A percentile compares a stretch with the other conserved stretches of the same genome.
Evolutionary conservation across 2,797 vertebrate species (phyloP).

Genomic region (Dendrocincla fuliginosa): DNA sequence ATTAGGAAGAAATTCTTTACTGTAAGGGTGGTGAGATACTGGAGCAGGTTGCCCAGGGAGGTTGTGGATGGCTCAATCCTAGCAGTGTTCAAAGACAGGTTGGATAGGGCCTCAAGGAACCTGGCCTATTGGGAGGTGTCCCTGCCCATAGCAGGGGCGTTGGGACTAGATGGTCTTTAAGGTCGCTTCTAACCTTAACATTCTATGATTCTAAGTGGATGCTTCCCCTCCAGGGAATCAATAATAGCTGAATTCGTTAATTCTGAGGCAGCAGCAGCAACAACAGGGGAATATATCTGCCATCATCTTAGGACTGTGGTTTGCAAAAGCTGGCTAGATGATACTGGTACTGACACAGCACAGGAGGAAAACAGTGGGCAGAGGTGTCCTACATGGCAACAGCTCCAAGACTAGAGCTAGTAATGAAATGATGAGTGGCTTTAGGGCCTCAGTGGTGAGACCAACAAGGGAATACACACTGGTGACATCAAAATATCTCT

Average conservation of each 20-base stretch:
- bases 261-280: background rate
- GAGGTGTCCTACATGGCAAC: background rate
- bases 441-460: background rate
- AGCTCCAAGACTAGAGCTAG: background rate
- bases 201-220: background rate
- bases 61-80: background rate
- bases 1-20: background rate
- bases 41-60: background rate
- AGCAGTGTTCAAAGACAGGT: background rate
- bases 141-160: rapidly evolving
- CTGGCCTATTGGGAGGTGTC: background rate
- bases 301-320: background rate
- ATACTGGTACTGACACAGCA: background rate
- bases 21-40: background rate
- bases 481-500: background rate
- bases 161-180: background rate
- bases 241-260: background rate
- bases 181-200: background rate
- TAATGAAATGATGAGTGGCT: background rate
- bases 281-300: background rate
- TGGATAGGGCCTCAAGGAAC: background rate
- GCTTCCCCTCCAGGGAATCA: background rate
- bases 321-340: background rate
- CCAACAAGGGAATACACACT: background rate
- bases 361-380: background rate